Base-by-base conservation (phyloP, 2,797 vertebrate genomes). In the Bradypodion pumilum region DNA sequence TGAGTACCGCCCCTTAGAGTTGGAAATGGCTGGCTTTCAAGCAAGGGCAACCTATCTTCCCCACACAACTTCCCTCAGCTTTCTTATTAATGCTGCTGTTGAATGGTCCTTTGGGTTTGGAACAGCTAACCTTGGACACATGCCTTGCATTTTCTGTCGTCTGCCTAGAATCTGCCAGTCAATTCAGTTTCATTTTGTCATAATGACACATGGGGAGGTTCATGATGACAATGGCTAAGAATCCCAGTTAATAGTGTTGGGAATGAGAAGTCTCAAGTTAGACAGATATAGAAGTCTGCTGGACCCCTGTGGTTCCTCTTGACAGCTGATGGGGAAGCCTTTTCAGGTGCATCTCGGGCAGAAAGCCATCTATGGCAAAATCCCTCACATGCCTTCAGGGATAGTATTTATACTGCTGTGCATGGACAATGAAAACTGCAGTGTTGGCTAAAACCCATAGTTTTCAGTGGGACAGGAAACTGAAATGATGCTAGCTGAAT, bases 391-490 rank as follows among this genome's bases (percentile, higher is more conserved):
- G 9, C 10, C 73, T 80, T 35, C n/a, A 46, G 77, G 70, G 77
- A 74, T 10, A 56, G 32, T 72, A 65, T 75, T 80, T 75, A 74
- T 69, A 66, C 23, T 70, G 65, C 73, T 56, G 16, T 62, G 49
- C n/a, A 35, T 15, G 13, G 73, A 81, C n/a, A n/a, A 62, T 85
- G 52, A 75, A 78, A 73, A 78, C 23, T 84, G 75, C 82, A 73
- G 5, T 76, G 78, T 76, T 69, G 46, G 78, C 73, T 76, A 75
- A n/a, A 81, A 76, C 42, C 27, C 23, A 13, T 65, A 56, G 77
- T 65, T 46, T 49, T 70, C 60, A 80, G 29, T 63, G 46, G 49
- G 25, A 52, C 62, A 32, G 59, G 80, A 59, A 15, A 44, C 46
- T 68, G 32, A 37, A 80, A 66, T 37, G 60, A 25, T 74, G 35